These are phyloP conservation scores for Pteruthius melanotis DNA, from an alignment of 2,113 vertebrate genomes.

Conservation along the genomic window DNA sequence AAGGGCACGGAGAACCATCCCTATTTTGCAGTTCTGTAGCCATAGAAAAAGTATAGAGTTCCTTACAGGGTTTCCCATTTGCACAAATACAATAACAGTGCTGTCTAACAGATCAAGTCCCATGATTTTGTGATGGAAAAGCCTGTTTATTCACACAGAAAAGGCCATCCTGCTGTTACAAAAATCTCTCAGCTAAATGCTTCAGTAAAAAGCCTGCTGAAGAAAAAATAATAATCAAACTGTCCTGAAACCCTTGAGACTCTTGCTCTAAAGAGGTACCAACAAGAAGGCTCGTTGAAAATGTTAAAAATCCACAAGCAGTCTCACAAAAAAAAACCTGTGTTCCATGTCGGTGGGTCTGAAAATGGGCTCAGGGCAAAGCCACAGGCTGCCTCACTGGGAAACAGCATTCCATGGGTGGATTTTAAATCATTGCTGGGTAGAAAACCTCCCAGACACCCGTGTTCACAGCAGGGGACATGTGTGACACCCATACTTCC, in stretches of 20 bases:
- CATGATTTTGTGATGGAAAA: neutral
- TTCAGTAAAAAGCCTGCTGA: neutral
- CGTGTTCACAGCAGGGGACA: neutral
- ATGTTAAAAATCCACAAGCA: neutral
- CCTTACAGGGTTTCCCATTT: conserved; percentile 5
- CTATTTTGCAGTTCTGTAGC: neutral
- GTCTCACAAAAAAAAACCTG: neutral
- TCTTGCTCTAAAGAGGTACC: neutral
- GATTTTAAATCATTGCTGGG: neutral
- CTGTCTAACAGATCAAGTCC: neutral
- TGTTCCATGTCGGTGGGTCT: neutral
- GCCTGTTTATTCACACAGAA: conserved; percentile 21
- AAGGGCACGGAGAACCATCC: neutral
- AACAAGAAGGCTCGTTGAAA: neutral
- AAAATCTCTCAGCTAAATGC: conserved; percentile 16
- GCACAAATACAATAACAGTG: neutral
- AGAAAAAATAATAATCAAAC: conserved; percentile 23
- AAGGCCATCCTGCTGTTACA: conserved; percentile 6
- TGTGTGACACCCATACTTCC: neutral
- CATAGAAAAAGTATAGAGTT: neutral
- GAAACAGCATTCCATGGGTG: neutral
- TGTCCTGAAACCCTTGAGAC: neutral
- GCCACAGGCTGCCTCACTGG: neutral
- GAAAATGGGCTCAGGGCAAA: too few relatives aligned
- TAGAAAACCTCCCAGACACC: neutral